phyloP scores from a whole-genome alignment of 2,888 invertebrate species.

The Conomelus anceps region DNA sequence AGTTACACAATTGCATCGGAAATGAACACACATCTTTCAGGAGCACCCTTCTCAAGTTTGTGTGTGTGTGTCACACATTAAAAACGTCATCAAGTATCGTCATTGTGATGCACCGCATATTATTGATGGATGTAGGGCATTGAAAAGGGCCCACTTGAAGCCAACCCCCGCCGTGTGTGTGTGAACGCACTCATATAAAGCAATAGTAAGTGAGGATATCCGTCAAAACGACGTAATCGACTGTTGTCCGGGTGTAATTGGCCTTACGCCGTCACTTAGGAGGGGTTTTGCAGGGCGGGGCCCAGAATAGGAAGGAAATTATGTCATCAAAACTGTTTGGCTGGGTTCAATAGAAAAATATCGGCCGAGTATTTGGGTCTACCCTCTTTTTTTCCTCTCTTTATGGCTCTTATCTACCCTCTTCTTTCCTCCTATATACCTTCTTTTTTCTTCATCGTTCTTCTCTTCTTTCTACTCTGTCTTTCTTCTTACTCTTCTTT shows the following conservation, averaged over 20 bases:
- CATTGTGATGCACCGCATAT: neutral
- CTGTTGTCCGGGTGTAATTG: neutral
- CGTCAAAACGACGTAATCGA: neutral
- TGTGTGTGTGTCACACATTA: neutral
- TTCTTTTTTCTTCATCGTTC: no score
- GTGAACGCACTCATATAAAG: neutral
- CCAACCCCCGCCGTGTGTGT: neutral
- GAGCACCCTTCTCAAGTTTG: neutral
- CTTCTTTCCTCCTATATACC: neutral
- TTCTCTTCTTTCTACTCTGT: no score
- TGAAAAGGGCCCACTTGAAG: neutral
- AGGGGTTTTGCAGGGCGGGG: neutral
- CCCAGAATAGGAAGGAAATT: neutral
- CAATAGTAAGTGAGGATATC: neutral
- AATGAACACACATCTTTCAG: neutral
- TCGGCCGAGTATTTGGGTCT: neutral
- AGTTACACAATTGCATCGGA: neutral
- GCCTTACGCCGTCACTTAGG: no score
- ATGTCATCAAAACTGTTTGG: neutral
- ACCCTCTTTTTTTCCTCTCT: neutral
- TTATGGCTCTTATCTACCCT: neutral
- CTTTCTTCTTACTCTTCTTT: neutral
- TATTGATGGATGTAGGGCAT: neutral
- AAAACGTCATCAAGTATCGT: neutral
- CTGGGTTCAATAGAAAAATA: neutral